Evolutionary conservation across 2,888 invertebrate species (phyloP).

Genomic region (Thereva unica): DNA sequence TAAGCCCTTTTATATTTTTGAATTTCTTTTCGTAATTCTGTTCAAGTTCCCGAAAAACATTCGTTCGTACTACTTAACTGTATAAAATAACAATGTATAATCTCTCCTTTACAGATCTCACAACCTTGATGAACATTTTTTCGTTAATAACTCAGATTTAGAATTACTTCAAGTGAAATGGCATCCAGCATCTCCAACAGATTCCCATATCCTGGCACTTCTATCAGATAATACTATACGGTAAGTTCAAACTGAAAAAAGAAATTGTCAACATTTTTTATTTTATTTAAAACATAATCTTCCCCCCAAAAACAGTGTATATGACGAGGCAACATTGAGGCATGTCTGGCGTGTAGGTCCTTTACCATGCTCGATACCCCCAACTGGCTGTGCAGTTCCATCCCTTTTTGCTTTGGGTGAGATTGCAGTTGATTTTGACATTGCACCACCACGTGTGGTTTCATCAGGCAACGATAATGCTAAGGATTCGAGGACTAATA

Average conservation of each 20-base stretch:
- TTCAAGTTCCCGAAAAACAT: background rate
- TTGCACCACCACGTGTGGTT: slow-evolving; percentile 62
- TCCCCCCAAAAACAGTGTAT: slow-evolving; percentile 48
- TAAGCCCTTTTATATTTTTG: no score
- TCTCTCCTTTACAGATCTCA: slow-evolving; percentile 64
- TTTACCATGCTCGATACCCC: slow-evolving; percentile 50
- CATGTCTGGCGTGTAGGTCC: slow-evolving; percentile 63
- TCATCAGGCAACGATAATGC: slow-evolving; percentile 36
- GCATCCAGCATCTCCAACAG: slow-evolving; percentile 81
- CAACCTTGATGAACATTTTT: slow-evolving; percentile 73
- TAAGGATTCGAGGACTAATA: slow-evolving; percentile 40
- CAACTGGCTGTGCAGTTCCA: slow-evolving; percentile 44
- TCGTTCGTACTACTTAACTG: background rate
- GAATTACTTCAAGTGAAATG: slow-evolving; percentile 77
- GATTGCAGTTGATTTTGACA: slow-evolving; percentile 84
- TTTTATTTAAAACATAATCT: background rate
- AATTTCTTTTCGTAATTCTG: no score
- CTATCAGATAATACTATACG: slow-evolving; percentile 86
- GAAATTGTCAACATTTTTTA: background rate
- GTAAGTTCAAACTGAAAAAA: slow-evolving; percentile 57
- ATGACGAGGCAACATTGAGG: slow-evolving; percentile 54
- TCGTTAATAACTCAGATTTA: slow-evolving; percentile 69
- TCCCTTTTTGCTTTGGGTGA: slow-evolving; percentile 72
- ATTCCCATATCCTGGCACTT: slow-evolving; percentile 77
- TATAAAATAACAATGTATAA: no score